Percentiles rank a stretch among this genome's conserved stretches.
Conservation (phyloP, 2,113 vertebrate species). For the Amphilophus citrinellus region DNA sequence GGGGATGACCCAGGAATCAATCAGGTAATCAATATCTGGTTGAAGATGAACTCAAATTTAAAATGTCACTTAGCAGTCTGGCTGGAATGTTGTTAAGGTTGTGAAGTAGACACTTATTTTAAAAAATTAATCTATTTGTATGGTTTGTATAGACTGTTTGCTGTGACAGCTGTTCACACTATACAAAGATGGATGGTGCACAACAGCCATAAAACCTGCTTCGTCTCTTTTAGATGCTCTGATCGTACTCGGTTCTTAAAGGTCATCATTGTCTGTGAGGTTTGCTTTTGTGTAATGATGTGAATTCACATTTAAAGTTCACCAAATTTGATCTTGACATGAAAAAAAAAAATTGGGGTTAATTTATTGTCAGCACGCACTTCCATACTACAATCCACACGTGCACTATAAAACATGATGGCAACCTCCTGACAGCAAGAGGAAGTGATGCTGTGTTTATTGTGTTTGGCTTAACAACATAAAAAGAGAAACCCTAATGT, state of each 20-base stretch:
- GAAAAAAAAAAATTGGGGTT: not conserved
- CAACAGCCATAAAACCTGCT: not conserved
- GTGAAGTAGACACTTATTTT: not conserved
- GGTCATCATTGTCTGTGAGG: fast-evolving
- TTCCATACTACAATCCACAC: not conserved
- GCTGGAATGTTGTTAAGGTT: not conserved
- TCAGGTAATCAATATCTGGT: not conserved
- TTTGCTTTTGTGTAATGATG: not conserved
- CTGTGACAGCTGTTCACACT: not conserved
- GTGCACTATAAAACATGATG: not conserved
- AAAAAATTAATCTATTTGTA: not conserved
- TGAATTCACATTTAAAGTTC: not conserved
- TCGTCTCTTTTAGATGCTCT: not conserved
- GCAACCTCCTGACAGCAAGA: not conserved
- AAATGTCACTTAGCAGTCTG: slow-evolving; percentile 1
- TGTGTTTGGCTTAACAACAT: not conserved
- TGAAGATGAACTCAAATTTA: not conserved
- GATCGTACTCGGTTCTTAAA: not conserved
- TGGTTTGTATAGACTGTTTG: not conserved
- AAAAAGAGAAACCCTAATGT: too few species aligned
- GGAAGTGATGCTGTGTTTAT: not conserved
- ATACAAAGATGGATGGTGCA: not conserved
- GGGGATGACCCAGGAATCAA: not conserved
- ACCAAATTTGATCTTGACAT: not conserved
- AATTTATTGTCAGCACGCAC: not conserved